Evolutionary conservation across 2,888 invertebrate species (phyloP), one percentile per base, ranked within the genome.

Genomic region (Eilema sororculum): DNA sequence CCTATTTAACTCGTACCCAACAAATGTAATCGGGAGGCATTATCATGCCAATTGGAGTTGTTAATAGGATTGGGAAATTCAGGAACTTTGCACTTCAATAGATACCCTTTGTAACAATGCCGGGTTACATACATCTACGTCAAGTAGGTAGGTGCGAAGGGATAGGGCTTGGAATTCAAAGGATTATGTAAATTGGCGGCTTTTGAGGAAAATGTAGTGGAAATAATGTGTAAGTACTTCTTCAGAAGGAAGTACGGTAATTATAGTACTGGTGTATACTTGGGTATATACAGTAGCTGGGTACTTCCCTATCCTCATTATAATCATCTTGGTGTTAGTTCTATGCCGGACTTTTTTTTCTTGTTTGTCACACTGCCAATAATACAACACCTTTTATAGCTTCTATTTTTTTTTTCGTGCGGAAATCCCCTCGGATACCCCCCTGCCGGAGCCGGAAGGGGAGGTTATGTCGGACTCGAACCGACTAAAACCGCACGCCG

Each of bases 71-170:
- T 28, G 28, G 25, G 63, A 22, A 63, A 68, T 64, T 57, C 41
- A 58, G 37, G 28, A 37, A 0, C 41, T 33, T 58, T 57, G 63
- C 41, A 28, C 37, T 68, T 63, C 58, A 68, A 63, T 68, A 30
- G 68, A 25, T 12, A 62, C 62, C 52, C 28, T 63, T 68, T 63
- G 63, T 59, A 25, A 58, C 58, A 64, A 68, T 63, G 20, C 33
- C 13, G 28, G n/a, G 24, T 9, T n/a, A n/a, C 20, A 52, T 52
- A 52, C n/a, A 46, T 46, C 52, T 25, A 25, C 24, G 33, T 24
- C 12, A 16, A 16, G 37, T 41, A 41, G 16, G 24, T 25, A 62
- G 24, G 25, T 25, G 9, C 37, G 25, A 62, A 62, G 62, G 62
- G 62, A 62, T 62, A 41, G 24, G 62, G 41, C 41, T 62, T 20